phyloP scores from a whole-genome alignment of 2,888 invertebrate genomes.

The Cosmopolites sordidus region DNA sequence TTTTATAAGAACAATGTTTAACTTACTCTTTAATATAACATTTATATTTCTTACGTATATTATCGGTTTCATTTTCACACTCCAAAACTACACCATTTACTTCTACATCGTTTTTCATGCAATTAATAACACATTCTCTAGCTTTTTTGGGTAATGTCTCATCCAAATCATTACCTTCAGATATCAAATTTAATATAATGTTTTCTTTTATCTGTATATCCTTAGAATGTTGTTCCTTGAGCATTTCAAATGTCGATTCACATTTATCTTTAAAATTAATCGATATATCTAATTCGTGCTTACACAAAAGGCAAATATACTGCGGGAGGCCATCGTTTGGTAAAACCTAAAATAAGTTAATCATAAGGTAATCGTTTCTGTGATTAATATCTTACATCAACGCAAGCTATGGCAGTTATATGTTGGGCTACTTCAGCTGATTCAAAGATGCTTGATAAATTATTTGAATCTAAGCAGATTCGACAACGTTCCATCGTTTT shows the following conservation, averaged over 20 bases:
- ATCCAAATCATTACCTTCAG: slow-evolving; percentile 1
- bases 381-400: slow-evolving; percentile 24
- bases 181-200: slow-evolving; percentile 6
- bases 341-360: slow-evolving; percentile 24
- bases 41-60: no score
- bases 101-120: slow-evolving; percentile 1
- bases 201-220: slow-evolving; percentile 7
- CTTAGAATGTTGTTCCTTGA: slow-evolving; percentile 2
- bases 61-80: no score
- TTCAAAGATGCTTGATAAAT: slow-evolving; percentile 27
- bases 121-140: slow-evolving; percentile 6
- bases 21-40: no score
- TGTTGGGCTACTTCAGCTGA: slow-evolving; percentile 20
- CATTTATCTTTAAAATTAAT: slow-evolving; percentile 32
- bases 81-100: background rate
- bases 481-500: slow-evolving; percentile 26
- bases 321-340: slow-evolving; percentile 31
- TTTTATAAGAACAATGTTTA: background rate
- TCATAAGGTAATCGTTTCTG: background rate
- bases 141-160: background rate
- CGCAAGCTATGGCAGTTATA: slow-evolving; percentile 26
- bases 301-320: slow-evolving; percentile 30
- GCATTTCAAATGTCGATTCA: slow-evolving; percentile 26
- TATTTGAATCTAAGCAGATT: slow-evolving; percentile 27
- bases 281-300: slow-evolving; percentile 28